Evolutionary conservation across 2,797 vertebrate genomes (phyloP).

Genomic region (Champsocephalus gunnari): DNA sequence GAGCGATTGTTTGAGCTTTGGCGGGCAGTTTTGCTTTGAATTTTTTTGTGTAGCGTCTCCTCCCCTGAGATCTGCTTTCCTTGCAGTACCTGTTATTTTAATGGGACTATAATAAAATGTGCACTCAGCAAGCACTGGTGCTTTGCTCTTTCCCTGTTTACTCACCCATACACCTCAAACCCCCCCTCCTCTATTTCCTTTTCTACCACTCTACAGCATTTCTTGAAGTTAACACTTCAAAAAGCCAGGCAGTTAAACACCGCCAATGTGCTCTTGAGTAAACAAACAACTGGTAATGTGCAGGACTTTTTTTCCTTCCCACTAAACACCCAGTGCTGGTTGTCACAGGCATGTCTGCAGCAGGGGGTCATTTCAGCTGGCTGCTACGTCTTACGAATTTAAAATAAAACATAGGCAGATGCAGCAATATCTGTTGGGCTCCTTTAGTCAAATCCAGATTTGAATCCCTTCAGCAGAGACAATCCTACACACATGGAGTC

Average conservation of each 20-base stretch:
- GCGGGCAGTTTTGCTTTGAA: conserved; percentile 20
- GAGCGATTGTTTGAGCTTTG: conserved; percentile 57
- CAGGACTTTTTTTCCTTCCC: conserved; percentile 26
- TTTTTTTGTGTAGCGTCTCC: conserved; percentile 48
- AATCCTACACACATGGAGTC: conserved; percentile 2
- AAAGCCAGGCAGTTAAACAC: conserved; percentile 57
- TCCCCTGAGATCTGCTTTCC: conserved; percentile 69
- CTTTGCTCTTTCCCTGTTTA: conserved; percentile 62
- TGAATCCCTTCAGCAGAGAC: conserved; percentile 27
- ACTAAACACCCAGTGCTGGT: conserved; percentile 27
- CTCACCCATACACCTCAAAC: conserved; percentile 40
- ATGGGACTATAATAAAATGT: conserved; percentile 74
- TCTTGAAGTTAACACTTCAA: conserved; percentile 64
- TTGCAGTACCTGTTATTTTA: conserved; percentile 73
- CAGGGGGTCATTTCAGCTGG: conserved; percentile 30
- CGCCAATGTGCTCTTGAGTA: conserved; percentile 50
- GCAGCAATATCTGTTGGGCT: conserved; percentile 26
- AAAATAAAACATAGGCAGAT: conserved; percentile 46
- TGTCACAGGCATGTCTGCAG: conserved; percentile 32
- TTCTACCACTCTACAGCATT: conserved; percentile 55
- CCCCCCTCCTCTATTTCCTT: conserved; percentile 9
- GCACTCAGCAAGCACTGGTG: conserved; percentile 62
- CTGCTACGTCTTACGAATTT: conserved; percentile 29
- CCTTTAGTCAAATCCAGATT: conserved; percentile 28
- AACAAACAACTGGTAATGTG: conserved; percentile 44